Evolutionary conservation across 2,888 invertebrate species (phyloP), one percentile per base, ranked within the genome.

Genomic region (Hoplodrina blanda): DNA sequence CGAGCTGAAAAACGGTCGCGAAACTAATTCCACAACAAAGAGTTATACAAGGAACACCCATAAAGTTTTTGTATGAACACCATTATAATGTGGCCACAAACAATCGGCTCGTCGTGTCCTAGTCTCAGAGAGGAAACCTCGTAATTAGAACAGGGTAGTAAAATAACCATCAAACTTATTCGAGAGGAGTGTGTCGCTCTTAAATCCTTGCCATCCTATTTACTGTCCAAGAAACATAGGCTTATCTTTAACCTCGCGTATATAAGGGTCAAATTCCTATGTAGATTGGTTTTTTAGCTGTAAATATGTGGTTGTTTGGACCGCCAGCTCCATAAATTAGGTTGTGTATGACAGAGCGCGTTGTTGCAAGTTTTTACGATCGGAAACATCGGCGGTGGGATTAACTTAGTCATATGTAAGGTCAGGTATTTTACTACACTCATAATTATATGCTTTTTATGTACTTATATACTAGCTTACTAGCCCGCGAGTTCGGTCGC

Each of bases 121-220:
- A 94, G 91, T 91, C 88, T 90, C 79, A 80, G 81, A 92, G 91
- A 93, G 92, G 93, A 94, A 93, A 94, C 92, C 91, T 91, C 90
- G 90, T 93, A 94, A 95, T 96, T 95, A 94, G 93, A 92, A 92
- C 91, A 89, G 87, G 91, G 93, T 89, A 89, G 92, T 96, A 95
- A 95, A 96, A 95, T 90, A 94, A 91, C 94, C 94, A 95, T 96
- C 93, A 95, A 95, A 93, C 90, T 90, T 88, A 91, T 90, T 91
- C 89, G 85, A 89, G 91, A 93, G 89, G 91, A 91, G 88, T 90
- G 90, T 90, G 89, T 90, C 90, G 90, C 82, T 89, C 87, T 92
- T 90, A 91, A 91, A 87, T 85, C 73, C 74, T 77, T 69, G 81
- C 84, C 83, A 86, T 82, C 54, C 62, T 78, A 64, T 65, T 78